Percentiles rank a stretch among this genome's conserved stretches.
These are phyloP conservation scores for Ophiothrix spiculata DNA, from an alignment of 35 echinoderm and acorn worm genomes.

Conservation along the genomic window DNA sequence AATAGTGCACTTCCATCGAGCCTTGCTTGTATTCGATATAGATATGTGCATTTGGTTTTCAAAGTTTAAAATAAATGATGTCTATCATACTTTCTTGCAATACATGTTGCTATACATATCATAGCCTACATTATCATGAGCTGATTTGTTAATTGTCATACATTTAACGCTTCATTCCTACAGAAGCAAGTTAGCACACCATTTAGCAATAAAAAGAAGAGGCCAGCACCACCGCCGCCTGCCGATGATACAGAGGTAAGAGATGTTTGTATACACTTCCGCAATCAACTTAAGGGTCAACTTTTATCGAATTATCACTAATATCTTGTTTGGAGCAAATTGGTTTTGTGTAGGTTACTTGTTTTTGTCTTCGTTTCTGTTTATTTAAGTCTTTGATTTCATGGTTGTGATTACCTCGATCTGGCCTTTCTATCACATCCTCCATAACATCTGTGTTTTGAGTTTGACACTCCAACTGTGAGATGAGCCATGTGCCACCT, in stretches of 20 bases:
- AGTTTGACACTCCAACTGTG: too few species aligned
- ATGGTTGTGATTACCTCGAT: not conserved
- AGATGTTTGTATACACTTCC: not conserved
- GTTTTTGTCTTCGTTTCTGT: not conserved
- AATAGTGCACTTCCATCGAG: not conserved
- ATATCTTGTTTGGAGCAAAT: too few species aligned
- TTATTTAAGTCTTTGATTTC: slow-evolving; percentile 27
- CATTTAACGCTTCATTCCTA: not conserved
- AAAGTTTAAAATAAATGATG: too few species aligned
- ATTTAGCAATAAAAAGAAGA: slow-evolving; percentile 56
- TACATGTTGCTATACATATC: not conserved
- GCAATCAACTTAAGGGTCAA: not conserved
- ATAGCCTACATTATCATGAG: not conserved
- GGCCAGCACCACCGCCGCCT: slow-evolving; percentile 62
- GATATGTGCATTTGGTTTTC: not conserved
- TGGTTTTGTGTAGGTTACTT: not conserved
- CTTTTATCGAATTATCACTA: too few species aligned
- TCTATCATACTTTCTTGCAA: not conserved
- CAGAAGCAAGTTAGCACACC: slow-evolving; percentile 66
- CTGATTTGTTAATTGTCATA: not conserved
- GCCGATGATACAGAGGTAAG: slow-evolving; percentile 53
- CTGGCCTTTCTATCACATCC: not conserved
- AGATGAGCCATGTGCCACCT: too few species aligned
- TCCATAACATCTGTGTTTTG: too few species aligned
- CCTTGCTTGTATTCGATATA: not conserved